Base-by-base conservation (phyloP, 2,113 vertebrate genomes). In the Pseudorasbora parva region DNA sequence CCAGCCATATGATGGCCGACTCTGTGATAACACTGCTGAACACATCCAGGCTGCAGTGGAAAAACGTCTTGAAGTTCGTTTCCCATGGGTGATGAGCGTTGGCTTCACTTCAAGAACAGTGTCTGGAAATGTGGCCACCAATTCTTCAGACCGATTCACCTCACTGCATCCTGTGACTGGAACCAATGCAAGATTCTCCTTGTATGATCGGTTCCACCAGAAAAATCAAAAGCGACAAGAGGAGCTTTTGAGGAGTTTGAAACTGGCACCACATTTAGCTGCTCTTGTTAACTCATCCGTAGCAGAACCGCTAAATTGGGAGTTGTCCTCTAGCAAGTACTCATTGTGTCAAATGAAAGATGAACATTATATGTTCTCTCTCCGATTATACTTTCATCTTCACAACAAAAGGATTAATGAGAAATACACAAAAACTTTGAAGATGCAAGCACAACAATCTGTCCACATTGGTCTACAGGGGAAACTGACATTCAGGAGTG, bases 271-370 rank as follows among this genome's bases (percentile, higher is more conserved):
- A 78, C 41, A 78, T 8, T 23, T 62, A 33, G 57, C 76, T 23
- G 9, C 57, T 78, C 56, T 62, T n/a, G 33, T 62, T 5, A 78
- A 62, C 21, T 78, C 37, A 1, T 25, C 54, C 9, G n/a, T 25
- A 60, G 56, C 76, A 12, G 76, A 62, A 27, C 76, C 62, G n/a
- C 14, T 78, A 60, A 62, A 78, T 37, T 12, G 76, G 19, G 57
- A 78, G 21, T 45, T 62, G 21, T 62, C 76, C 14, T 62, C 57
- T 0, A 78, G 33, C 30, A 78, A 12, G 2, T 78, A 78, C n/a
- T 78, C 76, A 1, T 15, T 60, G 30, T 78, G 77, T 59, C 77
- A 79, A 64, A 79, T 79, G 57, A 79, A 27, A 5, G 41, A 79
- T 62, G n/a, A 45, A 62, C 37, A 62, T 78, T 78, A 25, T 25